Base-by-base conservation (phyloP, 1,140 invertebrate genomes). In the Fopius arisanus region DNA sequence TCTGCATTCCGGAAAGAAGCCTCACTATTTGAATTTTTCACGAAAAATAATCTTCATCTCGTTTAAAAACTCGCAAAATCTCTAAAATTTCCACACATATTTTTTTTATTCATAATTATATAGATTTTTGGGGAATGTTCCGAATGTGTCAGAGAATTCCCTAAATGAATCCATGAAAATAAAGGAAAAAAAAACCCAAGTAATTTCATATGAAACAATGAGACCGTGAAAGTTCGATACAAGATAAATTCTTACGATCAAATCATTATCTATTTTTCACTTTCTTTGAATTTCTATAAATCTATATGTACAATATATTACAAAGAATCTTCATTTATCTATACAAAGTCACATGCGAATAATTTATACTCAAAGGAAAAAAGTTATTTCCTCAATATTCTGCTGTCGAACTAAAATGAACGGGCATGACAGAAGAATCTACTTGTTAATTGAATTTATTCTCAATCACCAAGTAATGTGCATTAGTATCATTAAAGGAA, bases 231-330 rank as follows among this genome's bases (percentile, higher is more conserved):
- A 65, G n/a, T 54, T 48, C 41, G 21, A 51, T 16, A 43, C 21
- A 67, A 67, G 16, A 73, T 19, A 67, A 48, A 28, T 29, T 41
- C 54, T 59, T 59, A 59, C 3, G 54, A 59, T 59, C 23, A 59
- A 59, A 59, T 59, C 54, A 59, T 54, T 19, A 54, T 31, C 31
- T 54, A 37, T 51, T 19, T 41, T 28, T 66, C 59, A 59, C 48
- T 54, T 73, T 72, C 29, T 67, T 40, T 70, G 33, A 70, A 77
- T 69, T 77, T 77, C 65, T 40, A 72, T 74, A 77, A 83, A 75
- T 80, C 83, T 87, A 87, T 65, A 65, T 87, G 65, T 87, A 87
- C 82, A 84, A 84, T 87, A 86, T 85, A 84, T 81, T 88, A 88
- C 83, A 84, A 83, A 82, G 67, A 83, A 84, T 81, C 73, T 82